Evolutionary conservation across 2,888 invertebrate species (phyloP).

Genomic region (Drosophila phalerata): DNA sequence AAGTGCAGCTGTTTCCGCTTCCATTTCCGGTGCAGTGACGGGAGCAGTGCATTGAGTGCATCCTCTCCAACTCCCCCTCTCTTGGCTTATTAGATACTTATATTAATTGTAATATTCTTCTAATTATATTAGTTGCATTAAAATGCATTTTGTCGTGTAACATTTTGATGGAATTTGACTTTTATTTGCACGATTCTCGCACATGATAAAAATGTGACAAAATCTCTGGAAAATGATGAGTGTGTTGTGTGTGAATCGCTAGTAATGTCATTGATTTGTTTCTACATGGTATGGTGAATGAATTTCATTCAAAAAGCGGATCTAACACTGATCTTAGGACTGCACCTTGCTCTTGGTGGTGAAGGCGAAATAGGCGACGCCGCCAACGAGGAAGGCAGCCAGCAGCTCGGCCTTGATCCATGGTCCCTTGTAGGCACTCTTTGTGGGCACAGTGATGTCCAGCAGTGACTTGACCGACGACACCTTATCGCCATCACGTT

Average conservation of each 20-base stretch:
- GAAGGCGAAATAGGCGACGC: conserved; percentile 95
- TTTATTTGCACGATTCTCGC: conserved; percentile 49
- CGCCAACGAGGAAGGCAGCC: conserved; percentile 91
- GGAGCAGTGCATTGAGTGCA: conserved; percentile 47
- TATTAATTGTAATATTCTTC: conserved; percentile 39
- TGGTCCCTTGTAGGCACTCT: conserved; percentile 95
- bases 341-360: conserved; percentile 93
- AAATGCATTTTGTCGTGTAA: conserved; percentile 34
- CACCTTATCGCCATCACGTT: conserved; percentile 90
- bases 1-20: neutral
- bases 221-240: conserved; percentile 43
- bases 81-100: conserved; percentile 11
- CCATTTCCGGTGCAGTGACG: conserved; percentile 5
- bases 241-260: conserved; percentile 26
- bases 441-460: conserved; percentile 89
- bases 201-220: conserved; percentile 39
- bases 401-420: conserved; percentile 97
- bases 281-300: conserved; percentile 78
- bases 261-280: conserved; percentile 54
- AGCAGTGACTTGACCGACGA: conserved; percentile 89
- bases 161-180: conserved; percentile 31
- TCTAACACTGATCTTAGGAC: conserved; percentile 86
- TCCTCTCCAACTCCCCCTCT: neutral
- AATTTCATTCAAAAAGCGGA: conserved; percentile 83
- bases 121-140: conserved; percentile 28